Evolutionary conservation across 2,797 vertebrate genomes (phyloP), one percentile per base, ranked within the genome.

Genomic region (Schizopygopsis pylzovi): DNA sequence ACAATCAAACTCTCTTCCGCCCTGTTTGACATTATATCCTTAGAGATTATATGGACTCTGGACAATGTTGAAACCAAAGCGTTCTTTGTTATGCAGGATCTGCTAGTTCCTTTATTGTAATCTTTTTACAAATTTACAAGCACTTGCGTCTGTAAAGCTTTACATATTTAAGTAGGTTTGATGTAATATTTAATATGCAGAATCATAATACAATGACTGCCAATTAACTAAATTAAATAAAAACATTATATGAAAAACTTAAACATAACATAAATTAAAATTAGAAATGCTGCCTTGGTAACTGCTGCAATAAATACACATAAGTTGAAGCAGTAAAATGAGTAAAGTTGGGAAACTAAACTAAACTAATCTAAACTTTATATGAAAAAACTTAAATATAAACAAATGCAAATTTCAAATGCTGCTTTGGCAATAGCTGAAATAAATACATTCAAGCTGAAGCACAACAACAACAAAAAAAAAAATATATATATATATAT

Each of bases 1-100:
- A n/a, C 79, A 70, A 79, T 83, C 63, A 87, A 76, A 82, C 61
- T 82, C 65, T 67, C 47, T 83, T 85, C 86, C 43, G 6, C 59
- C 79, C 43, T 65, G 33, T 80, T 84, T 81, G 84, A 77, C 68
- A 71, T 41, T 65, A 79, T 83, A 72, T 85, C 79, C 73, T 54
- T 76, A 65, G 63, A 89, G 78, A 85, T 80, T 47, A 77, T 16
- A 56, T 61, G 18, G 49, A 79, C 68, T 73, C 54, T 15, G 37
- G 63, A 86, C 84, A 76, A 85, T 15, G 70, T 16, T 6, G 20
- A 61, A 81, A 85, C 49, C 63, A 6, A 41, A 68, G 68, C 37
- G 33, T 20, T 37, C 25, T 59, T 18, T 79, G 63, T 56, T 33
- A 45, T 59, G 45, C 33, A 77, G 47, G 1, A 28, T 76, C 20